Conservation (phyloP, 2,797 vertebrate genomes). For the Chaetophractus vellerosus region DNA sequence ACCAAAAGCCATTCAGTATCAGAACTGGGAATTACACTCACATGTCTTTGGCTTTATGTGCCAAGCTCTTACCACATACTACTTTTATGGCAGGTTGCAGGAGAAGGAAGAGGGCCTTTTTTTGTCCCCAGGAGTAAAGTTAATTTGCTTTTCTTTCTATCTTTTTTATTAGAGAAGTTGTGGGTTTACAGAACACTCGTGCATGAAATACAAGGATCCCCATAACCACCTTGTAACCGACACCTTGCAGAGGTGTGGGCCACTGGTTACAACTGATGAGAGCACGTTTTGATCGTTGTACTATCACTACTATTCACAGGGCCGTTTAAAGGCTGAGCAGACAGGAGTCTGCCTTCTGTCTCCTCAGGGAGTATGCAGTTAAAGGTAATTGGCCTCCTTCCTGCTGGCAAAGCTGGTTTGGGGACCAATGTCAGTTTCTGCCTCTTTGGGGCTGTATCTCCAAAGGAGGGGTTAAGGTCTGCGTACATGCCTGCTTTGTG, state of each 20-base stretch:
- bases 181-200: too few species aligned
- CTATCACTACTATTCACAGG: too few species aligned
- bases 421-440: background rate
- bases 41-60: background rate
- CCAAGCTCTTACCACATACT: background rate
- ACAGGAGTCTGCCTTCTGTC: background rate
- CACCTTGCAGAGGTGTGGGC: too few species aligned
- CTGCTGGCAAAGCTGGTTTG: background rate
- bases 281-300: too few species aligned
- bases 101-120: background rate
- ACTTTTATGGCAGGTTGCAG: background rate
- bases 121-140: too few species aligned
- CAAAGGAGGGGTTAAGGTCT: background rate
- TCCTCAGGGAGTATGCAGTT: background rate
- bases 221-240: too few species aligned
- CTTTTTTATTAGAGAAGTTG: too few species aligned
- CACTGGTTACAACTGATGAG: too few species aligned
- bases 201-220: too few species aligned
- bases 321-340: background rate
- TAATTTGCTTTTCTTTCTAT: too few species aligned
- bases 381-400: background rate
- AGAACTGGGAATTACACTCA: background rate
- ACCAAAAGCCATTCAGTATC: background rate
- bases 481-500: background rate
- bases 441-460: background rate